Conservation (phyloP, 2,888 invertebrate species). For the Drosophila basisetae region DNA sequence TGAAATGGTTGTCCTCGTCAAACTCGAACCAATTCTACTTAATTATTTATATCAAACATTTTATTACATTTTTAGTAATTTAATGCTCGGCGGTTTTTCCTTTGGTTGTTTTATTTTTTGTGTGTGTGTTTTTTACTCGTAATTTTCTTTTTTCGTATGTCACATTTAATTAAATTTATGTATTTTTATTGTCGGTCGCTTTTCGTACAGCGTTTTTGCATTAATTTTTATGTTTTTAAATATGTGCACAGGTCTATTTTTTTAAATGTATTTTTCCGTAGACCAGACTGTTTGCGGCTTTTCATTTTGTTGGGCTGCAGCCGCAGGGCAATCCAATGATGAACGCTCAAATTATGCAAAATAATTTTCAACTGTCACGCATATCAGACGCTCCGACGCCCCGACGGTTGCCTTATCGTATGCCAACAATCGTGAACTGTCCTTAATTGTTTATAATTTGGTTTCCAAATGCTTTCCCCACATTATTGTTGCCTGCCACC, state of each 20-base stretch:
- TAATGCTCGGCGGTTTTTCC: slow-evolving; percentile 49
- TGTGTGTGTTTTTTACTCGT: not conserved
- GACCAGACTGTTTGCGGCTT: slow-evolving; percentile 70
- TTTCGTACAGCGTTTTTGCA: slow-evolving; percentile 73
- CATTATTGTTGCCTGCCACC: slow-evolving; percentile 36
- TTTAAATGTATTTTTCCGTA: slow-evolving; percentile 9
- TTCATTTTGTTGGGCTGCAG: slow-evolving; percentile 26
- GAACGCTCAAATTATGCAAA: slow-evolving; percentile 80
- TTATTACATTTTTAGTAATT: slow-evolving; percentile 79
- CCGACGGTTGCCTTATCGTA: slow-evolving; percentile 54
- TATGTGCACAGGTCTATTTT: slow-evolving; percentile 36
- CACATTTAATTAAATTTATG: slow-evolving; percentile 83
- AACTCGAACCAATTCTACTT: slow-evolving; percentile 47
- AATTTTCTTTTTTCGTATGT: slow-evolving; percentile 61
- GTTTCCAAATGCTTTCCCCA: slow-evolving; percentile 42
- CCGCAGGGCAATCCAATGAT: slow-evolving; percentile 61
- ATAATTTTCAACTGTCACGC: slow-evolving; percentile 80
- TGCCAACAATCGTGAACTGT: slow-evolving; percentile 59
- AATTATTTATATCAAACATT: slow-evolving; percentile 76
- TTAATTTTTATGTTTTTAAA: slow-evolving; percentile 79
- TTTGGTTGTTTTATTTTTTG: slow-evolving; percentile 31
- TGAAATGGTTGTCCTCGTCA: slow-evolving; percentile 40
- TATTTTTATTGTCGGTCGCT: slow-evolving; percentile 70
- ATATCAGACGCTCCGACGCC: slow-evolving; percentile 50
- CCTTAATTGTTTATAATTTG: slow-evolving; percentile 82